Base-by-base conservation (phyloP, 1,140 invertebrate genomes). In the Pissodes strobi region DNA sequence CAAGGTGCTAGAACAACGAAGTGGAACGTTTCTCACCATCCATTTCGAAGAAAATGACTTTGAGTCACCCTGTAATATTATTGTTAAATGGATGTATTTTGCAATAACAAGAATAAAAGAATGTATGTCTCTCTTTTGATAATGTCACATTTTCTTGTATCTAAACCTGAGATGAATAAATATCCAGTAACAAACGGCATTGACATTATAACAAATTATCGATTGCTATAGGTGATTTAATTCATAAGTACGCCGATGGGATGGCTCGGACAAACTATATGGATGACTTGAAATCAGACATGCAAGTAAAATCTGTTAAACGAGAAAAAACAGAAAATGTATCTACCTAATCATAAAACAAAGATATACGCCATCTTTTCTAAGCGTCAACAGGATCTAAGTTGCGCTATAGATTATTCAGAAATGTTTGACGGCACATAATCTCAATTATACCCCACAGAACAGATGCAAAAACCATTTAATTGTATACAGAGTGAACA, bases 171-270 rank as follows among this genome's bases (percentile, higher is more conserved):
- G 43, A 2, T 30, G 58, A 56, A 56, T 61, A 56, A 61, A 67
- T 61, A 67, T 56, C 46, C 41, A 55, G 25, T 13, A 58, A 48
- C 49, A 56, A 67, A 62, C 59, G 58, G 52, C 65, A 62, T 55
- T 62, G 59, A 67, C 51, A 39, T 61, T 62, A 63, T 51, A 62
- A 62, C 49, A 67, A 67, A 66, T 66, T 61, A 66, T 61, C 58
- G 64, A 66, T 49, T 53, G 58, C 22, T 61, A 61, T 61, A 53
- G 48, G 48, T 56, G 64, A 61, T 61, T 60, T 61, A 66, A 66
- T 66, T 61, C 56, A 66, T 61, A 66, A 61, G 49, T 48, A 61
- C 56, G 43, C 30, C 49, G 49, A 46, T 52, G n/a, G 4, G 9
- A 3, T 10, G 46, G 12, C 12, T 13, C 23, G 13, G 37, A 52